A percentile compares a stretch with the other conserved stretches of the same genome.
Conservation (phyloP, 2,113 vertebrate species). For the Dasyornis broadbenti region DNA sequence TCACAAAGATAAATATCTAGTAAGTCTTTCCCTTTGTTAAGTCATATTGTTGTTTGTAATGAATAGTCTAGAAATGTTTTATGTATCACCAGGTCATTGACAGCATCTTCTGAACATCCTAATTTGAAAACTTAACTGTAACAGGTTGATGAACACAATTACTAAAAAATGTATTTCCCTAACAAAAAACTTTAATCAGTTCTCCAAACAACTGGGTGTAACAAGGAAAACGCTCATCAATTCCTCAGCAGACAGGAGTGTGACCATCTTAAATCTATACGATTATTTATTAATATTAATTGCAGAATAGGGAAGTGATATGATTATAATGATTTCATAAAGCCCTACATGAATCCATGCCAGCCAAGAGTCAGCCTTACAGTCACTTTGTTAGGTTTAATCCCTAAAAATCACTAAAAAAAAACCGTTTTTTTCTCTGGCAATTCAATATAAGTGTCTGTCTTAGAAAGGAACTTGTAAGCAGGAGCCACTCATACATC, state of each 20-base stretch:
- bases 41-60: not conserved
- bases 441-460: not conserved
- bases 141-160: not conserved
- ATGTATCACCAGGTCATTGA: not conserved
- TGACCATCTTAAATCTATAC: not conserved
- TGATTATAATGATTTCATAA: not conserved
- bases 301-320: not conserved
- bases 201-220: not conserved
- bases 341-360: not conserved
- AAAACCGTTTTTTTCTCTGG: fast-evolving
- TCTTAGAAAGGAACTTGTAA: not conserved
- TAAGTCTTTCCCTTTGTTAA: not conserved
- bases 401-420: not conserved
- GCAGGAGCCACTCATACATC: not conserved
- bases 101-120: not conserved
- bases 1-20: not conserved
- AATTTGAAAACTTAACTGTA: not conserved
- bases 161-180: not conserved
- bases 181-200: not conserved
- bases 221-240: not conserved
- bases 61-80: not conserved
- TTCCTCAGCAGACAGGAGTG: not conserved
- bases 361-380: not conserved
- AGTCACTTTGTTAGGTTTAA: not conserved
- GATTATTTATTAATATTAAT: not conserved